Evolutionary conservation across 2,888 invertebrate genomes (phyloP).

Genomic region (Amiota minor): DNA sequence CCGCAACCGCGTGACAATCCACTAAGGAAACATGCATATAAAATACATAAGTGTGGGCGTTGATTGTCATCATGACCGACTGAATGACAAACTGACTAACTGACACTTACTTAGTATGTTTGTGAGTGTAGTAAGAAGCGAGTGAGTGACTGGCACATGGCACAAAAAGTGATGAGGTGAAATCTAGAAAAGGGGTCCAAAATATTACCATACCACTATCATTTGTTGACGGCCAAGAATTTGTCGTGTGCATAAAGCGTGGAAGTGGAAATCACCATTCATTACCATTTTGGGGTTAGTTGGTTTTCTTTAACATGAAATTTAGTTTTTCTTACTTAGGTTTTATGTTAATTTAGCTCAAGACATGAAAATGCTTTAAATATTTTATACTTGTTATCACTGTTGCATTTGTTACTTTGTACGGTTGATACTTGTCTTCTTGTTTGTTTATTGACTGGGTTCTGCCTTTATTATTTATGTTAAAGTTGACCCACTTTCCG

Average conservation of each 20-base stretch:
- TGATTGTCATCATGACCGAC: not conserved
- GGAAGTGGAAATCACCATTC: not conserved
- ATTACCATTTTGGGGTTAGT: slow-evolving; percentile 27
- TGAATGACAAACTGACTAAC: not conserved
- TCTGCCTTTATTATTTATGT: too few species aligned
- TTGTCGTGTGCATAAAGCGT: slow-evolving; percentile 14
- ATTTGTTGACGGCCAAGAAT: not conserved
- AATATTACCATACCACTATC: not conserved
- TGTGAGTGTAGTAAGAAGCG: not conserved
- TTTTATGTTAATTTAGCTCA: too few species aligned
- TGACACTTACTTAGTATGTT: too few species aligned
- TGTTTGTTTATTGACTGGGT: slow-evolving; percentile 43
- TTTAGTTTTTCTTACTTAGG: too few species aligned
- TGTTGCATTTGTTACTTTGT: too few species aligned
- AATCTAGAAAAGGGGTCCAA: not conserved
- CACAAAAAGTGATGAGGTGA: not conserved
- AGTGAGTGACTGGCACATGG: not conserved
- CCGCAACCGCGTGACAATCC: slow-evolving; percentile 56
- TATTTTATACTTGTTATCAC: too few species aligned
- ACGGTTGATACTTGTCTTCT: slow-evolving; percentile 18
- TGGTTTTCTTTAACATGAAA: too few species aligned
- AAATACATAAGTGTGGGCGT: slow-evolving; percentile 10
- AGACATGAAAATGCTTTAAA: too few species aligned
- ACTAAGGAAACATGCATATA: not conserved
- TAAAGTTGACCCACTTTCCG: slow-evolving; percentile 40